Evolutionary conservation across 35 echinoderm and acorn worm species (phyloP).

Genomic region (Antedon bifida): DNA sequence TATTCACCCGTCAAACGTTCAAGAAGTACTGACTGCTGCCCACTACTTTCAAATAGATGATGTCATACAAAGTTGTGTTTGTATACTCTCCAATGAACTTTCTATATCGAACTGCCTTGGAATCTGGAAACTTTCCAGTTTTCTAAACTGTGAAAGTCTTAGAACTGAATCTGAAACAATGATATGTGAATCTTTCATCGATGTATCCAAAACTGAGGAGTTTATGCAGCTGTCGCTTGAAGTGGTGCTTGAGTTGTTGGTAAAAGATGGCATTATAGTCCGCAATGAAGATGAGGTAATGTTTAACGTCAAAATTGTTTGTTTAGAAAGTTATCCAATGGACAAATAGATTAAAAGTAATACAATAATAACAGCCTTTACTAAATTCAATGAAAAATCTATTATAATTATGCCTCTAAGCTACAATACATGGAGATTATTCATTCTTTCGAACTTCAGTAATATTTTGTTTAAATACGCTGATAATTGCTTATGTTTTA

Average conservation of each 20-base stretch:
- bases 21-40: not conserved
- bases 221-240: not conserved
- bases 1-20: not conserved
- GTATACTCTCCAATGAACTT: not conserved
- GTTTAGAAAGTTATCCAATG: no score
- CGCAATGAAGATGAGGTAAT: not conserved
- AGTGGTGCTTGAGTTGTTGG: not conserved
- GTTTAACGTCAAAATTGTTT: not conserved
- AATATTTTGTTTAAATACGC: no score
- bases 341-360: no score
- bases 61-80: not conserved
- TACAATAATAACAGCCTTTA: no score
- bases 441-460: no score
- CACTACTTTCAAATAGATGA: not conserved
- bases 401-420: no score
- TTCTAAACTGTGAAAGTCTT: not conserved
- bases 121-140: not conserved
- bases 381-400: no score
- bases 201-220: not conserved
- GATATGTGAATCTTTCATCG: not conserved
- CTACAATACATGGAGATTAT: no score
- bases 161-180: not conserved
- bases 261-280: not conserved
- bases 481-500: no score
- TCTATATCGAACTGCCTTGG: not conserved